Base-by-base conservation (phyloP, 2,797 vertebrate genomes). In the Enteromius thamalakanensis region DNA sequence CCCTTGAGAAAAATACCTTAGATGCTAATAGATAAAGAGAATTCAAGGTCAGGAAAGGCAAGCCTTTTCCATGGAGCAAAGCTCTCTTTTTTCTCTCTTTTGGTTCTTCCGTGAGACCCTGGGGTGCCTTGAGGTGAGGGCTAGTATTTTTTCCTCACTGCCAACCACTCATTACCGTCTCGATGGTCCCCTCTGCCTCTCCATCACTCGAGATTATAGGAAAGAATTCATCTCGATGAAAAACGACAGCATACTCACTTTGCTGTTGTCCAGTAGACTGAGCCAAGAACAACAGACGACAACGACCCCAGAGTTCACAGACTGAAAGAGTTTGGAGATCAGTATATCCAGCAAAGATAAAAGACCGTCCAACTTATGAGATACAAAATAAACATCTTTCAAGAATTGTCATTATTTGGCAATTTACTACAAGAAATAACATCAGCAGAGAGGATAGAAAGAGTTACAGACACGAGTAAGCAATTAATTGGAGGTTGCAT, bases 401-500 rank as follows among this genome's bases (percentile, higher is more conserved):
- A 65, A 12, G 21, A 68, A 62, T 49, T 49, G 29, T 72, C 37
- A 29, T 47, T 34, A 49, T 64, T 81, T 76, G 81, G 32, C 21
- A 34, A 65, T 64, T 75, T 71, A 34, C 68, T 45, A 79, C 69
- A 75, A 3, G 19, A 72, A 60, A 45, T 47, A 15, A 62, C 58
- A 58, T 78, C 71, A 26, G 55, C 69, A 76, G 19, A 32, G 49
- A 45, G 40, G 21, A 55, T 91, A 91, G 92, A 93, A 94, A 93
- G 89, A 84, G 93, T 93, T 92, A 92, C 94, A 94, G 92, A 95
- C 96, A 96, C 96, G 84, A 81, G 96, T 96, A 96, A 96, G 95
- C 96, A 96, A 96, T 97, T 97, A 96, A 93, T 92, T 91, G 89
- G 91, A 92, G 93, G 94, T 93, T 94, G 93, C 94, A 92, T 91